Conservation (phyloP, 2,113 vertebrate genomes). For the Leuciscus idus region DNA sequence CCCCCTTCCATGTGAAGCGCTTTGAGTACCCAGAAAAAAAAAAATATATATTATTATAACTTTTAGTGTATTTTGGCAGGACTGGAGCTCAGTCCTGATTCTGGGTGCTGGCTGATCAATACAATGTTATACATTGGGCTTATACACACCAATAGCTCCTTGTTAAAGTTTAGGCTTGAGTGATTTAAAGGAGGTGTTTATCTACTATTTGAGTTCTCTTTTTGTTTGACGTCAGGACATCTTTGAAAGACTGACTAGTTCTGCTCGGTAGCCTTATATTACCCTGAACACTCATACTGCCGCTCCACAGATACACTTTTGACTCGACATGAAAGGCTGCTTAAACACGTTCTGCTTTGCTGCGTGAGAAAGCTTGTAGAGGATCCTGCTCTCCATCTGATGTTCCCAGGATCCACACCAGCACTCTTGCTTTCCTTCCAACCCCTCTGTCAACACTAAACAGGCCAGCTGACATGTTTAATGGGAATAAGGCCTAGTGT, state of each 20-base stretch:
- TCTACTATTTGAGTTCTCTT: constrained; percentile 66
- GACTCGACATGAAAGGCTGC: constrained; percentile 20
- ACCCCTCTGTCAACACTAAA: constrained; percentile 52
- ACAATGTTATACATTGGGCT: not conserved
- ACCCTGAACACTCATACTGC: constrained; percentile 37
- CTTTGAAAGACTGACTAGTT: not conserved
- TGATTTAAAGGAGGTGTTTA: constrained; percentile 41
- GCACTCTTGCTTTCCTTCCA: constrained; percentile 37
- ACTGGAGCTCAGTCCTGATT: not conserved
- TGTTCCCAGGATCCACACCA: constrained; percentile 33
- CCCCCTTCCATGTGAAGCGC: too few relatives aligned
- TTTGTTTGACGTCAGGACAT: constrained; percentile 72
- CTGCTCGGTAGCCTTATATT: not conserved
- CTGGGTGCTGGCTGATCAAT: too few relatives aligned
- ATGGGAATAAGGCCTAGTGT: constrained; percentile 54
- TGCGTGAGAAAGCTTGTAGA: constrained; percentile 24
- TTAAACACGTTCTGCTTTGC: not conserved
- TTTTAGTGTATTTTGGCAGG: not conserved
- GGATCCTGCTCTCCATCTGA: constrained; percentile 25
- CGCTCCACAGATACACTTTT: constrained; percentile 48
- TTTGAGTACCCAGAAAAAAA: too few relatives aligned
- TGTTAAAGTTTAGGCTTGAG: not conserved
- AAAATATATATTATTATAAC: too few relatives aligned
- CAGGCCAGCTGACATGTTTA: constrained; percentile 66
- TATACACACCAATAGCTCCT: not conserved